phyloP scores from a whole-genome alignment of 2,113 vertebrate species.

The Microtus oregoni region DNA sequence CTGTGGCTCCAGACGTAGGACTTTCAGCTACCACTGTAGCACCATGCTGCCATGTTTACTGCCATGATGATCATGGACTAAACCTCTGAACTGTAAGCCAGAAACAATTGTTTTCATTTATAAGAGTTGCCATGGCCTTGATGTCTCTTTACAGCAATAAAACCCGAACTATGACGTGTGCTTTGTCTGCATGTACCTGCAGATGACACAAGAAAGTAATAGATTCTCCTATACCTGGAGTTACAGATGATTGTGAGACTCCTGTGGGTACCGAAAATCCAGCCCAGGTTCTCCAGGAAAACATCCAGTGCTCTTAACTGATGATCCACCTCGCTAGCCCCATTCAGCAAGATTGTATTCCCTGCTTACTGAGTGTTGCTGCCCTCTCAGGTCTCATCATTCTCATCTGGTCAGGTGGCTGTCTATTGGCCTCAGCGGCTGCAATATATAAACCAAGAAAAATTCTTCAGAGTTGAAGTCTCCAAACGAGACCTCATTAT shows the following conservation, averaged over 20 bases:
- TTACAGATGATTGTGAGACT: background rate
- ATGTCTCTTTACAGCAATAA: background rate
- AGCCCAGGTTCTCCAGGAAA: background rate
- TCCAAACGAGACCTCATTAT: background rate
- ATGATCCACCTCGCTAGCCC: background rate
- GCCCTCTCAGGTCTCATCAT: background rate
- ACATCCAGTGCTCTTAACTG: background rate
- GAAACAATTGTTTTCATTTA: background rate
- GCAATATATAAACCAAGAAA: background rate
- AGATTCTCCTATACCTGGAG: background rate
- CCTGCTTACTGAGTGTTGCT: background rate
- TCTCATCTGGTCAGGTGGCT: background rate
- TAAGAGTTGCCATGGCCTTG: background rate
- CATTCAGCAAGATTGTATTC: background rate
- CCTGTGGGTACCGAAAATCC: background rate
- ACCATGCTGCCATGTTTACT: background rate
- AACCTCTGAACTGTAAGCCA: background rate
- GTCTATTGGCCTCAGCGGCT: background rate
- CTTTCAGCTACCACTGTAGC: background rate
- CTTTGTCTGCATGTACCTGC: background rate
- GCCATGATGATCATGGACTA: background rate
- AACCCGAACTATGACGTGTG: too few species aligned
- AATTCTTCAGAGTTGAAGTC: background rate
- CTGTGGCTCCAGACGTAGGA: too few species aligned
- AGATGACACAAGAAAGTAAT: background rate